phyloP scores from a whole-genome alignment of 2,888 invertebrate genomes.

The Erannis defoliaria region DNA sequence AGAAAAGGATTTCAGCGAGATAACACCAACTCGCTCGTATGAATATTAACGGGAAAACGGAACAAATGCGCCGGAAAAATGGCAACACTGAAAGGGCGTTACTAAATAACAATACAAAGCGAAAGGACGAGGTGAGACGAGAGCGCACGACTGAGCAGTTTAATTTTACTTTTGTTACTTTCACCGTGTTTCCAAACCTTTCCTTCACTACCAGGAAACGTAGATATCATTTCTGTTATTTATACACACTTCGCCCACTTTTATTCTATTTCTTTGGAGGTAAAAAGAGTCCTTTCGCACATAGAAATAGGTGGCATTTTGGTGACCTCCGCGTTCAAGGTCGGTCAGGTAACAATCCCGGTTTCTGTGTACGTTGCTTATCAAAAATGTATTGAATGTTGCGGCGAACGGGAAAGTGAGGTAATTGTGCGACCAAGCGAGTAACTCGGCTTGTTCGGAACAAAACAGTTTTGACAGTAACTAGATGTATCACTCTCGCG shows the following conservation, averaged over 20 bases:
- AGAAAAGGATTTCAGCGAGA: constrained; percentile 26
- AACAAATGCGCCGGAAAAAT: constrained; percentile 32
- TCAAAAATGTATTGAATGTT: constrained; percentile 5
- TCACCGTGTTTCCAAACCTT: neutral
- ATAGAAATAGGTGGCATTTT: neutral
- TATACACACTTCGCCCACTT: constrained; percentile 1
- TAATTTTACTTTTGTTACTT: neutral
- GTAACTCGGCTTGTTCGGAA: too few relatives aligned
- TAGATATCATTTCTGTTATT: constrained; percentile 6
- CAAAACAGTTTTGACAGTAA: too few relatives aligned
- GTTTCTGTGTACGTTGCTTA: neutral
- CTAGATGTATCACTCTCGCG: too few relatives aligned
- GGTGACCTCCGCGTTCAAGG: neutral
- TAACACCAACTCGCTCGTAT: constrained; percentile 11
- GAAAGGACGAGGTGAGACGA: constrained; percentile 5
- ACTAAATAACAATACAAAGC: constrained; percentile 26
- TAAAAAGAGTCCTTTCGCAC: neutral
- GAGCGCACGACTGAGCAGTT: constrained; percentile 1
- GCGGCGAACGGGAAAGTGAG: neutral
- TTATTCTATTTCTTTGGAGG: neutral
- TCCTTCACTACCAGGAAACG: neutral
- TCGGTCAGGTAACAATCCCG: neutral
- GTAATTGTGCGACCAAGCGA: neutral
- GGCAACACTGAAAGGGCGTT: constrained; percentile 35
- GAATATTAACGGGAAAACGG: constrained; percentile 33